Base-by-base conservation (phyloP, 2,888 invertebrate species). In the Xestia c-nigrum region DNA sequence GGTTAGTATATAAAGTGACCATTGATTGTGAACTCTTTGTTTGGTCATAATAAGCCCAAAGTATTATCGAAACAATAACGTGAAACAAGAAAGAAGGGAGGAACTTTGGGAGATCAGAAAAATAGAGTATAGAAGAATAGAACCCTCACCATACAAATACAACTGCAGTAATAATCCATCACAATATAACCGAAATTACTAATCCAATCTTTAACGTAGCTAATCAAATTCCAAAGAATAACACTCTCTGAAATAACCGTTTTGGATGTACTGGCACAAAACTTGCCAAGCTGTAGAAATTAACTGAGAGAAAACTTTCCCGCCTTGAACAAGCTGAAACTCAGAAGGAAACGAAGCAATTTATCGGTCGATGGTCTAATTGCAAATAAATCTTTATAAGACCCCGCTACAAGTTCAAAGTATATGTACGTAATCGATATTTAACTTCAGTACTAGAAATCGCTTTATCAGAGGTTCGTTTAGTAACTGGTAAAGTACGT, bases 311-410 rank as follows among this genome's bases (percentile, higher is more conserved):
- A 50, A 72, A 84, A 84, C 74, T 84, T 84, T 72, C 12, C 63
- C 74, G 84, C 71, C 78, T 84, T 70, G 81, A 74, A 69, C 77
- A 83, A 84, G 72, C 72, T 71, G 40, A 72, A 81, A 78, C 78
- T 78, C 59, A 70, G 72, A 59, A 81, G 72, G 69, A 78, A 72
- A 78, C 80, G 81, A 70, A 78, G 80, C 76, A 83, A 83, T 83
- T 83, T 84, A 83, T 84, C 80, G 80, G 76, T 76, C 70, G 70
- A 84, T 80, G 83, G 82, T 84, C 84, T 84, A 80, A 83, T 83
- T 83, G 80, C 83, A 67, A 83, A 83, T 83, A 83, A 83, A 83
- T 82, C 76, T 84, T 79, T 75, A 75, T 67, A 78, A 79, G 74
- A 69, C 57, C 12, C 24, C 21, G 64, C 64, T 79, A 50, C 43